Evolutionary conservation across 2,797 vertebrate genomes (phyloP).

Genomic region (Enteromius treurensis): DNA sequence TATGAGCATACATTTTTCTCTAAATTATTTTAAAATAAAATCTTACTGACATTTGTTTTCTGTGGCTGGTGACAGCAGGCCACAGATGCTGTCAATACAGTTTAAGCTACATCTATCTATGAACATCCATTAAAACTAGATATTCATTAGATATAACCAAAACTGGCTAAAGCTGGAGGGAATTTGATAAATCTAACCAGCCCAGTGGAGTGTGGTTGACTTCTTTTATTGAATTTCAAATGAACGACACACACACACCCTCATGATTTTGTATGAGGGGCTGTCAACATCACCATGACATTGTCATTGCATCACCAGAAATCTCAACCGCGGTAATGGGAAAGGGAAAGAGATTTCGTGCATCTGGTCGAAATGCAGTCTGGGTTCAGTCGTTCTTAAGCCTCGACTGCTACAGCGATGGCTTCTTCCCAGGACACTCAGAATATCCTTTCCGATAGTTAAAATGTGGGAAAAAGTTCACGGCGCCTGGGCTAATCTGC

Average conservation of each 20-base stretch:
- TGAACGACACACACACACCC: background rate
- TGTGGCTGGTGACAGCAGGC: background rate
- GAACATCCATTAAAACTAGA: background rate
- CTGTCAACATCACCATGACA: slow-evolving; percentile 33
- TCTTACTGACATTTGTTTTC: background rate
- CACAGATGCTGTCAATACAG: background rate
- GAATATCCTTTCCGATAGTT: slow-evolving; percentile 11
- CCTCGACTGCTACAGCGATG: background rate
- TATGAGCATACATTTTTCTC: background rate
- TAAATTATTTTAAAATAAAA: background rate
- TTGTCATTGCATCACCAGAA: slow-evolving; percentile 41
- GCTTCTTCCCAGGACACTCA: slow-evolving; percentile 14
- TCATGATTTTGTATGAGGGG: slow-evolving; percentile 8
- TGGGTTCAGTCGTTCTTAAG: slow-evolving; percentile 4
- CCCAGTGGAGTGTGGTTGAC: background rate
- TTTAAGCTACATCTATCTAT: background rate
- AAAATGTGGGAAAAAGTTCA: slow-evolving; percentile 22
- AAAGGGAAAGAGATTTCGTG: background rate
- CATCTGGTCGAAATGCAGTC: slow-evolving; percentile 12
- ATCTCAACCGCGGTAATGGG: background rate
- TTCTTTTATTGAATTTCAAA: slow-evolving; percentile 5
- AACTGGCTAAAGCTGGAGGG: background rate
- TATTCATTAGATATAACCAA: background rate
- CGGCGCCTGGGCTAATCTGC: slow-evolving; percentile 33
- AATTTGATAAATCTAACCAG: background rate